Evolutionary conservation across 30 jellyfish, hydroid and myxozoan genomes (phyloP).

Genomic region (Cassiopea xamachana): DNA sequence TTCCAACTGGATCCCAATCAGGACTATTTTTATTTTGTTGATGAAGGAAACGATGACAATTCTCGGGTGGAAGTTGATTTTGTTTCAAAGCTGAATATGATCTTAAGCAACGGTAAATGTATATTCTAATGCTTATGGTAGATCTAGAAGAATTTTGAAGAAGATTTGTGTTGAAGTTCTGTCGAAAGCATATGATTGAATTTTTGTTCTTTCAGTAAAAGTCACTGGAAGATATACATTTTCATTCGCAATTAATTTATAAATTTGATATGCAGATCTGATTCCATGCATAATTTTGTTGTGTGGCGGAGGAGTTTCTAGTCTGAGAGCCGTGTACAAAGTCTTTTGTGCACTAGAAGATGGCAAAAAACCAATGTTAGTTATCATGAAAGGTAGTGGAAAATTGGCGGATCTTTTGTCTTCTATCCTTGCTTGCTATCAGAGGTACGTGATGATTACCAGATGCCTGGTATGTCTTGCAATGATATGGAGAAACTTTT

Average conservation of each 20-base stretch:
- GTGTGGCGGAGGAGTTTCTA: not conserved
- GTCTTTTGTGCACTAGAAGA: not conserved
- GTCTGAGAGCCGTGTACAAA: not conserved
- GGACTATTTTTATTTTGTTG: constrained; percentile 5
- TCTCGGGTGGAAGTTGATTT: not conserved
- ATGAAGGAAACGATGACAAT: not conserved
- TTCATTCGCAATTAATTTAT: too few species aligned
- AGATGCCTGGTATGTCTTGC: too few species aligned
- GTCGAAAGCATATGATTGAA: too few species aligned
- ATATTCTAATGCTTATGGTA: not conserved
- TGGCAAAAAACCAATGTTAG: not conserved
- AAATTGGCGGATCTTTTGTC: constrained; percentile 20
- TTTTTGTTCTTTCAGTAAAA: too few species aligned
- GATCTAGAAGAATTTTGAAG: too few species aligned
- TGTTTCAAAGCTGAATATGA: not conserved
- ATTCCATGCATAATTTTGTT: not conserved
- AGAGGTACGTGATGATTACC: not conserved
- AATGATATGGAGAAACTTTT: too few species aligned
- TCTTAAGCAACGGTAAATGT: not conserved
- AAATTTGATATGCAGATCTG: not conserved
- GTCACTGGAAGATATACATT: too few species aligned
- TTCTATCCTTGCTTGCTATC: not conserved
- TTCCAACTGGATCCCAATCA: constrained; percentile 25
- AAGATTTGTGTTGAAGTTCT: too few species aligned
- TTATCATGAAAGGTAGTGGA: constrained; percentile 25